Evolutionary conservation across 2,888 invertebrate genomes (phyloP).

Genomic region (Hyposoter didymator): DNA sequence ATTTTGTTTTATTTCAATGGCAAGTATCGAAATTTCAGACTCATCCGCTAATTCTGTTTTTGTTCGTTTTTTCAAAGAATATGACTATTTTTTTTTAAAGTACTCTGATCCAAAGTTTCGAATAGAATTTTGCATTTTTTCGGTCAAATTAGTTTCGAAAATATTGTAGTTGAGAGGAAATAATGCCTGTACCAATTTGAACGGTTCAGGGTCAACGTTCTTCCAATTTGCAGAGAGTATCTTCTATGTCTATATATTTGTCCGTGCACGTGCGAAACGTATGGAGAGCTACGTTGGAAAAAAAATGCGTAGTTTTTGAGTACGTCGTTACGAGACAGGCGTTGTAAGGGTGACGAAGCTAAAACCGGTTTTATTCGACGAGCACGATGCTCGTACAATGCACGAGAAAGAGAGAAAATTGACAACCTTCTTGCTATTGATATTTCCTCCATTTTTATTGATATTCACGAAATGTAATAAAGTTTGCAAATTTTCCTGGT

Average conservation of each 20-base stretch:
- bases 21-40: too few species aligned
- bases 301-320: conserved; percentile 19
- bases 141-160: background rate
- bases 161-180: background rate
- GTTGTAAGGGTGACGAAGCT: conserved; percentile 62
- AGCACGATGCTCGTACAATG: conserved; percentile 58
- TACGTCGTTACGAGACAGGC: conserved; percentile 66
- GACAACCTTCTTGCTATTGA: background rate
- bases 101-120: background rate
- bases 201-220: conserved; percentile 1
- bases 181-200: background rate
- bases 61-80: too few species aligned
- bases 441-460: background rate
- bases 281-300: background rate
- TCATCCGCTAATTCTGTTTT: too few species aligned
- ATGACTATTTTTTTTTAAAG: too few species aligned
- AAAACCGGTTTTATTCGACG: conserved; percentile 76
- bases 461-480: background rate
- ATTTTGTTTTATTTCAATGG: too few species aligned
- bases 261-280: background rate
- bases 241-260: background rate
- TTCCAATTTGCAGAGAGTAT: background rate
- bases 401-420: background rate
- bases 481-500: background rate
- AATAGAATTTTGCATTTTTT: background rate